phyloP scores from a whole-genome alignment of 2,113 vertebrate genomes.

The Furnarius figulus region DNA sequence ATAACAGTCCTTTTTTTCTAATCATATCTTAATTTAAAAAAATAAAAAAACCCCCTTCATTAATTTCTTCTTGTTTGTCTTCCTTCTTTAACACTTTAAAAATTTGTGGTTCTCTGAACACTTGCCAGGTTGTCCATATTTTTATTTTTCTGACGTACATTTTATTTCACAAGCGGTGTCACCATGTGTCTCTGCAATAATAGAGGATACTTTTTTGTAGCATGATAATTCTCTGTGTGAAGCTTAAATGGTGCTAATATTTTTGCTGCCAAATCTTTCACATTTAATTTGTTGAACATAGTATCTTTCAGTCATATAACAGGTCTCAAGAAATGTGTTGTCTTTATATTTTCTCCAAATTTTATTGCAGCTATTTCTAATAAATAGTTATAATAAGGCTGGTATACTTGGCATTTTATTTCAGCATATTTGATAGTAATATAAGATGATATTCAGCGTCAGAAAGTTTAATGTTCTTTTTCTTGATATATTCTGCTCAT shows the following conservation, averaged over 20 bases:
- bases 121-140: neutral
- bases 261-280: neutral
- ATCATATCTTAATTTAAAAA: neutral
- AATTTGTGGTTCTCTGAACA: neutral
- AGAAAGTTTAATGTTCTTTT: neutral
- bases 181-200: neutral
- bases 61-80: neutral
- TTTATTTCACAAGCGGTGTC: neutral
- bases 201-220: neutral
- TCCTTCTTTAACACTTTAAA: neutral
- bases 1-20: neutral
- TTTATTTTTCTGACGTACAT: neutral
- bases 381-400: neutral
- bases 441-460: neutral
- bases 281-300: neutral
- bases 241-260: neutral
- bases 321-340: neutral
- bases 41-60: neutral
- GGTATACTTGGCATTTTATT: neutral
- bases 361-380: neutral
- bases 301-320: neutral
- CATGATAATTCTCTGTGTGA: neutral
- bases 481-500: neutral
- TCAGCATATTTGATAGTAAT: neutral
- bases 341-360: neutral